Evolutionary conservation across 30 jellyfish, hydroid and myxozoan species (phyloP).

Genomic region (Mastigias papua): DNA sequence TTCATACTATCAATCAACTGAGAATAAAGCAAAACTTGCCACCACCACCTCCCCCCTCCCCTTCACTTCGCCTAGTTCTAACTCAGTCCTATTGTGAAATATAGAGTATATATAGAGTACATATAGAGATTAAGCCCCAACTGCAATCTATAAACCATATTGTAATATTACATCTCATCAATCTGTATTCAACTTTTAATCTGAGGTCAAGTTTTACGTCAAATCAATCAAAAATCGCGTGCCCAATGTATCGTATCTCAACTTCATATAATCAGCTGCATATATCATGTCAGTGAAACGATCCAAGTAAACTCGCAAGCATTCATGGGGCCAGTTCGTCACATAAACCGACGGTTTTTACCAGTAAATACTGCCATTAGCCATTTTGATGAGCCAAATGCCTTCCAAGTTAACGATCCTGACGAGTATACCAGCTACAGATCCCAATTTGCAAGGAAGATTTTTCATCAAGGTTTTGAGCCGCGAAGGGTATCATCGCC

Average conservation of each 20-base stretch:
- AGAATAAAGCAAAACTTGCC: no score
- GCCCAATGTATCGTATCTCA: no score
- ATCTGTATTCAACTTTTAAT: no score
- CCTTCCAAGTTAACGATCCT: slow-evolving; percentile 8
- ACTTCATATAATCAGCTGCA: no score
- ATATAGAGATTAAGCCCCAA: no score
- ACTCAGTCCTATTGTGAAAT: no score
- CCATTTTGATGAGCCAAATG: slow-evolving; percentile 49
- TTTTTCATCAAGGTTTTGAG: not conserved
- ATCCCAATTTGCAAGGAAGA: slow-evolving; percentile 23
- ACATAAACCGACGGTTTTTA: slow-evolving; percentile 36
- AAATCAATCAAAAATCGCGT: not conserved
- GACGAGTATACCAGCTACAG: slow-evolving; percentile 68
- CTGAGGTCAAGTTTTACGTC: not conserved
- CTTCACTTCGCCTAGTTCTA: no score
- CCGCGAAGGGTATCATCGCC: slow-evolving; percentile 53
- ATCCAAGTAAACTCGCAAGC: slow-evolving; percentile 50
- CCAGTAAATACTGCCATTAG: slow-evolving; percentile 64
- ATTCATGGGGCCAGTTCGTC: slow-evolving; percentile 62
- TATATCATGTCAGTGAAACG: not conserved
- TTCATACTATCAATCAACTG: no score
- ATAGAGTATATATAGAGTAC: no score
- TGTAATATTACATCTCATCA: no score
- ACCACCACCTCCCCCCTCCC: no score
- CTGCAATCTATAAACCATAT: no score